Evolutionary conservation across 2,113 vertebrate genomes (phyloP).

Genomic region (Thryonomys swinderianus): DNA sequence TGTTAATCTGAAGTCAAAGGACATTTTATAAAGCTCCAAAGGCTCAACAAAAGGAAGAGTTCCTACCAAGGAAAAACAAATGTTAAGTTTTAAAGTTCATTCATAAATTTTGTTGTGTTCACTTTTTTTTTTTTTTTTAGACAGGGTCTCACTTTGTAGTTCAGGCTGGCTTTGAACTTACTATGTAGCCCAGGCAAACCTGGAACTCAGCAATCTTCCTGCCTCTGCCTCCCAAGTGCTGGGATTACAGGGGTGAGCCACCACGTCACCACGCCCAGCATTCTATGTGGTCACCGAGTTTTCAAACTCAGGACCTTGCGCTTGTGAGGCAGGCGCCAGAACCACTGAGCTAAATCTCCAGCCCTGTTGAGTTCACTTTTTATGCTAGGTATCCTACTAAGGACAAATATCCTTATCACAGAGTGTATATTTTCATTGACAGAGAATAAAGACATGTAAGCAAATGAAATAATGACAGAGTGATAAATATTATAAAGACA

Average conservation of each 20-base stretch:
- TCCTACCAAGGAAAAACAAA: background rate
- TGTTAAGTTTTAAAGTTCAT: background rate
- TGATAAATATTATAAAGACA: background rate
- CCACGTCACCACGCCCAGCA: too few species aligned
- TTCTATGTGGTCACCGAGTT: too few species aligned
- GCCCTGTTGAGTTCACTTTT: background rate
- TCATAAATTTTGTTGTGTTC: conserved; percentile 11
- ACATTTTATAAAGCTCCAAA: background rate
- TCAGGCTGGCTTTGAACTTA: too few species aligned
- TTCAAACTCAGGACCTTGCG: too few species aligned
- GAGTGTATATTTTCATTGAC: background rate
- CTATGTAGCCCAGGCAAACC: too few species aligned
- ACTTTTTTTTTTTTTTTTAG: too few species aligned
- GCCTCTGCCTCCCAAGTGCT: too few species aligned
- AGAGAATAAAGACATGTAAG: background rate
- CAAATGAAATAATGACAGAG: background rate
- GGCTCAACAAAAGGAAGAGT: background rate
- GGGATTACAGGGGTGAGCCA: too few species aligned
- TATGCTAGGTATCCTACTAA: background rate
- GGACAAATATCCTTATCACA: background rate
- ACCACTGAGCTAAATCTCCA: too few species aligned
- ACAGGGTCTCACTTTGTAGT: too few species aligned
- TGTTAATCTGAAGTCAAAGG: background rate
- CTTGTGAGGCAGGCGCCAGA: too few species aligned
- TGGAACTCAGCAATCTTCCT: too few species aligned